Evolutionary conservation across 2,113 vertebrate genomes (phyloP), one percentile per base, ranked within the genome.

Genomic region (Hippoglossus stenolepis): DNA sequence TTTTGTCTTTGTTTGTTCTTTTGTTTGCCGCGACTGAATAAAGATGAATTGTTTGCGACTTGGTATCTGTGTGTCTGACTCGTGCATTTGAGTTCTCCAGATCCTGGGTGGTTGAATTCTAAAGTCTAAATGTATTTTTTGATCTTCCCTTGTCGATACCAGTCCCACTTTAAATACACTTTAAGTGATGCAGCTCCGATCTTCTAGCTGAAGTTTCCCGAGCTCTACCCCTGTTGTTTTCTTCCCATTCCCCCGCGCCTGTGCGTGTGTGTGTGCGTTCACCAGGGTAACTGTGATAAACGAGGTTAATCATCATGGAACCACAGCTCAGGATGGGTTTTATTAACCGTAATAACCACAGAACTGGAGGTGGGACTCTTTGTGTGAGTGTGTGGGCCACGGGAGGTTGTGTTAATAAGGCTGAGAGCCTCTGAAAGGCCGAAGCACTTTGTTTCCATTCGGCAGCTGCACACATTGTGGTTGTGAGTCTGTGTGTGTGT

Each of bases 291-390:
- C 87, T 69, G 66, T 90, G 92, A 89, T 87, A 76, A 90, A 92
- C n/a, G 47, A 88, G 89, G 79, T 88, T 91, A 89, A 91, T 91
- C 83, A 79, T 71, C 65, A 67, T 56, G 59, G 68, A 85, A 63
- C 74, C 58, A 47, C 77, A 54, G 79, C 77, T 24, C 80, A 85
- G 79, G 75, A 73, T 79, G 63, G 76, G 45, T 83, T 89, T 88
- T 84, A 89, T 89, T 86, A 87, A 85, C 85, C 74, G 69, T 83
- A 85, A 90, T 80, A 80, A 74, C 71, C 75, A 75, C 64, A 74
- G 58, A 78, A 79, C 67, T 75, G 67, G 62, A 38, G 47, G 64
- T 87, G 45, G 58, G 70, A 67, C 60, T 80, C 57, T 77, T 17
- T 61, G 63, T 68, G 47, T 69, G 71, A 40, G 65, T 47, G 60